Evolutionary conservation across 2,888 invertebrate species (phyloP), one percentile per base, ranked within the genome.

Genomic region (Troides oblongomaculatus): DNA sequence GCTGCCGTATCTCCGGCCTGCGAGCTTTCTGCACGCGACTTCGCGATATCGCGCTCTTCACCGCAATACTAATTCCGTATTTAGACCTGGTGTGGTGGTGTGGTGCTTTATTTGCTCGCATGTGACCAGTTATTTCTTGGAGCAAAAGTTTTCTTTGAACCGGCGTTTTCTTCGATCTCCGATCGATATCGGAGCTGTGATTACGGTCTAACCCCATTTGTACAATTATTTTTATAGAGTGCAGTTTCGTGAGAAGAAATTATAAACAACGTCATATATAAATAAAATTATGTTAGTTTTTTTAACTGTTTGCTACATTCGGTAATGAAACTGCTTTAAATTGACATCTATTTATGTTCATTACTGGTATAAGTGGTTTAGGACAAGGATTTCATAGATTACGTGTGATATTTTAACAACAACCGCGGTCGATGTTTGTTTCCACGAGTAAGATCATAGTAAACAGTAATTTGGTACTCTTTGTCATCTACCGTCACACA

Each of bases 11-110:
- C 72, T 74, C 66, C 80, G 79, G 79, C 77, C 80, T 78, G 66
- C 79, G 79, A 79, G 81, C 83, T 82, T 81, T 76, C 74, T 64
- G 74, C 85, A 83, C 83, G 84, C 83, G 78, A 83, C 73, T 75
- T 72, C 74, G 82, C 77, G 83, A 83, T 83, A 83, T 84, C 82
- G 80, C 82, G 74, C 73, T 72, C 74, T 70, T 77, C 75, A 69
- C 78, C 75, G 74, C 77, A 70, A 76, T 14, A 46, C 46, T 4
- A 3, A 14, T 75, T 77, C 78, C 72, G 71, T 76, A 79, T 78
- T 79, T 74, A 74, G 75, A 73, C 70, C 72, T 74, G 62, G 66
- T 74, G 72, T 67, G 69, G 68, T 73, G 36, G 36, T 36, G 36
- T 39, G 10, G 39, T 39, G 8, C 39, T 39, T 39, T 10, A 39